Percentiles rank a stretch among this genome's conserved stretches.
Conservation (phyloP, 2,888 invertebrate genomes). For the Pyralis farinalis region DNA sequence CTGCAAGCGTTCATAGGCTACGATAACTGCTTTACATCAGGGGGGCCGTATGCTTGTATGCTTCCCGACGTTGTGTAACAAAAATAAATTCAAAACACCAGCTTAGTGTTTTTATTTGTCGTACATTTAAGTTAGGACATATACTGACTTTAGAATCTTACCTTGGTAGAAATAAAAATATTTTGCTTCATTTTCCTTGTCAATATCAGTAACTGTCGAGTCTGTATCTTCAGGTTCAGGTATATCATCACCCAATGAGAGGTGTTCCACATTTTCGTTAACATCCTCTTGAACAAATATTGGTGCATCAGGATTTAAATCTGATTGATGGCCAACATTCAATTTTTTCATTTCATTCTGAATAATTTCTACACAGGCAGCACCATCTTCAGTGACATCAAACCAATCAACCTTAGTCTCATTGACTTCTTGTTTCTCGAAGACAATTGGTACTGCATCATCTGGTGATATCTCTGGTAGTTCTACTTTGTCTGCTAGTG, state of each 20-base stretch:
- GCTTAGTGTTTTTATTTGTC: no score
- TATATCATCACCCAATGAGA: slow-evolving; percentile 39
- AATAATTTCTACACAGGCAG: slow-evolving; percentile 47
- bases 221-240: slow-evolving; percentile 29
- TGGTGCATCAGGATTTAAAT: slow-evolving; percentile 59
- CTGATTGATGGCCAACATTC: slow-evolving; percentile 37
- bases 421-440: slow-evolving; percentile 51
- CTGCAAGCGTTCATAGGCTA: no score
- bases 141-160: slow-evolving; percentile 37
- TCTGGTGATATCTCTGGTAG: slow-evolving; percentile 27
- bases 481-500: slow-evolving; percentile 31
- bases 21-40: no score
- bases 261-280: slow-evolving; percentile 44
- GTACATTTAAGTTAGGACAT: no score
- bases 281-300: slow-evolving; percentile 40
- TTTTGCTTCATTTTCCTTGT: slow-evolving; percentile 74
- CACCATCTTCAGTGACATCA: slow-evolving; percentile 60
- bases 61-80: no score
- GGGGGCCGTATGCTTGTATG: no score
- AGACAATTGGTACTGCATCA: slow-evolving; percentile 36
- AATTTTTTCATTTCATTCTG: slow-evolving; percentile 45
- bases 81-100: no score
- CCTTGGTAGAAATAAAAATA: slow-evolving; percentile 93
- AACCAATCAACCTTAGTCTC: slow-evolving; percentile 66
- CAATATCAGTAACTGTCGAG: slow-evolving; percentile 48